Percentiles rank a stretch among this genome's conserved stretches.
phyloP scores from a whole-genome alignment of 35 echinoderm and acorn worm genomes.

The Apostichopus parvimensis region DNA sequence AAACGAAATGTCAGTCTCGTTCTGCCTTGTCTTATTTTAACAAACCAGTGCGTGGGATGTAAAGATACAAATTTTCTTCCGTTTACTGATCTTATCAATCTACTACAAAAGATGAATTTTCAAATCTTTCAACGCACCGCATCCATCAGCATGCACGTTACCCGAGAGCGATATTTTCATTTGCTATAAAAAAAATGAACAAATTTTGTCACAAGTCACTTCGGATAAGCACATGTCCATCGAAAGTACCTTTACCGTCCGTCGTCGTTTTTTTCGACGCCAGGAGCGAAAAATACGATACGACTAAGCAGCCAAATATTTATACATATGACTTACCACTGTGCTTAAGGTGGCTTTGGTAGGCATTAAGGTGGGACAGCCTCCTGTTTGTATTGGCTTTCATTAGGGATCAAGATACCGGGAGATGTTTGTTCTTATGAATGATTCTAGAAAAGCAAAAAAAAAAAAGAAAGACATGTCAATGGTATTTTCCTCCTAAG shows the following conservation, averaged over 20 bases:
- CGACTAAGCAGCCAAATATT: constrained; percentile 34
- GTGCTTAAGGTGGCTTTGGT: neutral
- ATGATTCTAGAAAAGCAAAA: constrained; percentile 9
- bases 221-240: constrained; percentile 14
- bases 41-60: too few relatives aligned
- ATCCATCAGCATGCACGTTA: neutral
- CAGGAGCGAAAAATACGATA: constrained; percentile 23
- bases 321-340: constrained; percentile 38
- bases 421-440: constrained; percentile 13
- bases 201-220: constrained; percentile 39
- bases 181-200: constrained; percentile 29
- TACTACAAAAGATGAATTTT: too few relatives aligned
- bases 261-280: neutral
- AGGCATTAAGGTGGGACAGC: constrained; percentile 30
- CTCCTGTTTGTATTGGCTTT: constrained; percentile 23
- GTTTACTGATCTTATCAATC: too few relatives aligned
- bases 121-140: neutral
- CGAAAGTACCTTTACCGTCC: constrained; percentile 41
- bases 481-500: constrained; percentile 14
- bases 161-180: constrained; percentile 30
- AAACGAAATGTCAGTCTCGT: too few relatives aligned
- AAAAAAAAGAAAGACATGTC: neutral
- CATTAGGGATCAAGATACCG: neutral
- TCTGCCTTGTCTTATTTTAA: too few relatives aligned
- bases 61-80: too few relatives aligned